Evolutionary conservation across 1,140 invertebrate genomes (phyloP).

Genomic region (Drosophila fuyamai): DNA sequence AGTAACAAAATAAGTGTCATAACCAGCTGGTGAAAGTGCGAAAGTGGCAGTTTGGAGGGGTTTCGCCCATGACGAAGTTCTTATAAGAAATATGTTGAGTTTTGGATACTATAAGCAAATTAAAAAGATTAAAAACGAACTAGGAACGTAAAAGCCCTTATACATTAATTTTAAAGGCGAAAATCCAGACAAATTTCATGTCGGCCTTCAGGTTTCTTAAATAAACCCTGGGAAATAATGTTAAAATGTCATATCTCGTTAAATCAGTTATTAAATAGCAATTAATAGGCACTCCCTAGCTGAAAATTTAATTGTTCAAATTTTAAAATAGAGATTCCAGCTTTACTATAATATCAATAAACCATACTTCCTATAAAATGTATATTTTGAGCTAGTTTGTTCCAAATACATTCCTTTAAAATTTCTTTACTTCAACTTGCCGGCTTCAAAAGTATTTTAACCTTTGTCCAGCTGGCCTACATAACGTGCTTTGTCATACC

Average conservation of each 20-base stretch:
- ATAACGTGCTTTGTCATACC: conserved; percentile 2
- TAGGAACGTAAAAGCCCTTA: no score
- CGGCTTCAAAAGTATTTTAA: conserved; percentile 1
- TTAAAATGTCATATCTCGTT: no score
- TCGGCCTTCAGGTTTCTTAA: no score
- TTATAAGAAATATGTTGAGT: conserved; percentile 6
- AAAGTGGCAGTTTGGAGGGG: conserved; percentile 3
- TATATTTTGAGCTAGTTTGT: not conserved
- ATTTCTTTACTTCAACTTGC: not conserved
- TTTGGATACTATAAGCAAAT: not conserved
- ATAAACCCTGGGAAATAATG: no score
- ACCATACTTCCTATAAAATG: no score
- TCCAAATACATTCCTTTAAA: not conserved
- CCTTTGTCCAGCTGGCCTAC: not conserved
- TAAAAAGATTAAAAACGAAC: not conserved
- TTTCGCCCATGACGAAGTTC: not conserved
- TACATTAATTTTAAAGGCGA: no score
- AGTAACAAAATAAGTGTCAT: conserved; percentile 43
- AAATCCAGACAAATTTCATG: no score
- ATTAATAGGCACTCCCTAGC: no score
- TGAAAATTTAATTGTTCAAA: no score
- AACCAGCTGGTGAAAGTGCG: conserved; percentile 29
- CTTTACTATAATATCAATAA: no score
- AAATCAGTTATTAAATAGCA: no score
- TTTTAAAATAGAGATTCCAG: no score